phyloP scores from a whole-genome alignment of 2,113 vertebrate genomes.

The Cynopterus brachyotis region DNA sequence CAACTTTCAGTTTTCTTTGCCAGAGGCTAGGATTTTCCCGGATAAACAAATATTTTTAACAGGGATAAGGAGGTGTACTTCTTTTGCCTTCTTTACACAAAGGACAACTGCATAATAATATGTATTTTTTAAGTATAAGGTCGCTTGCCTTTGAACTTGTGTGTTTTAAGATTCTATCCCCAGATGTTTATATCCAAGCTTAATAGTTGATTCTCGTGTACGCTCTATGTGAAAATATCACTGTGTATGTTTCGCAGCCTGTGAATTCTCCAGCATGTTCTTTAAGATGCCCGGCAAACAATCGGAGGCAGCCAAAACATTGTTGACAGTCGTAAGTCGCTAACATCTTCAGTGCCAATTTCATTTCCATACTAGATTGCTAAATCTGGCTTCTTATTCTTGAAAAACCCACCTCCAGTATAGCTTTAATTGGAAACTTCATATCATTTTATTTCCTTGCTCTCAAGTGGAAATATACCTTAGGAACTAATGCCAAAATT shows the following conservation, averaged over 20 bases:
- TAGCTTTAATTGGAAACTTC: conserved; percentile 80
- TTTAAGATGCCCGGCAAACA: neutral
- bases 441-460: conserved; percentile 79
- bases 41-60: neutral
- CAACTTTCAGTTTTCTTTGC: conserved; percentile 9
- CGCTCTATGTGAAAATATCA: neutral
- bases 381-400: conserved; percentile 79
- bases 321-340: neutral
- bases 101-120: neutral
- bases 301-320: conserved; percentile 7
- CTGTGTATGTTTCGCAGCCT: neutral
- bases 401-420: conserved; percentile 78
- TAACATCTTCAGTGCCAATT: neutral
- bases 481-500: conserved; percentile 82
- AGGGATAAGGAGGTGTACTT: neutral
- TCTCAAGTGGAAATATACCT: conserved; percentile 82
- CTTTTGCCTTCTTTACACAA: neutral
- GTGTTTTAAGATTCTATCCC: neutral
- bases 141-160: neutral
- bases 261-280: neutral
- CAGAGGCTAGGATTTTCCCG: neutral
- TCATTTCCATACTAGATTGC: conserved; percentile 43
- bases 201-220: neutral
- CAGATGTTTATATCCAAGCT: neutral
- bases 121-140: neutral